Evolutionary conservation across 2,113 vertebrate species (phyloP), one percentile per base, ranked within the genome.

Genomic region (Chaetura pelagica): DNA sequence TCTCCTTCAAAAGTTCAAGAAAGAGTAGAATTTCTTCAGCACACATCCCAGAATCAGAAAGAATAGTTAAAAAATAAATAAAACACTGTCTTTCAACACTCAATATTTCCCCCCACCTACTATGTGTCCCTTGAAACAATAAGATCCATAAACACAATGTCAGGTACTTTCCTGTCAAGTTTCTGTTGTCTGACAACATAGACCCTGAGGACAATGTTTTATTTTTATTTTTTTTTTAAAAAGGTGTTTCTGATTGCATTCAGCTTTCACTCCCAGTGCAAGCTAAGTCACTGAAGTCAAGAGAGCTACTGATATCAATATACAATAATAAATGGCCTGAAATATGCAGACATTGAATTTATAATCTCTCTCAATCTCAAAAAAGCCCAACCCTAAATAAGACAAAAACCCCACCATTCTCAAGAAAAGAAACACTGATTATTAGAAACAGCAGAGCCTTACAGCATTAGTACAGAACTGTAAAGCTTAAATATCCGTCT

Each of bases 41-140:
- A 15, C 12, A 75, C 10, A 48, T 26, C 26, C 8, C 59, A 77
- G 42, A 57, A 89, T 27, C 20, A 62, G 52, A 71, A 83, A 62
- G 21, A 55, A 66, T 6, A 48, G 26, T 64, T 52, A 58, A 48
- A 61, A 57, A 46, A 55, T 57, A 57, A 74, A 69, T 10, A 76
- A 82, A 78, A 22, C 32, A 78, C 7, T 48, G 18, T 8, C 61
- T 68, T 93, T 81, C 64, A 89, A 29, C 16, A 29, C 44, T 73
- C 34, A 68, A 21, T 52, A 48, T 68, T 34, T 35, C 20, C 21
- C 21, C 34, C 15, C 12, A 61, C n/a, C 40, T 57, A 24, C 49
- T 38, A 29, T 4, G 17, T 0, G 3, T 5, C 23, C 18, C 38
- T 55, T 38, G 52, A 62, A 35, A 7, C 29, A 71, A 0, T 15